These are phyloP conservation scores for Glandiceps talaboti DNA, from an alignment of 53 echinoderm and acorn worm species.

Conservation along the genomic window DNA sequence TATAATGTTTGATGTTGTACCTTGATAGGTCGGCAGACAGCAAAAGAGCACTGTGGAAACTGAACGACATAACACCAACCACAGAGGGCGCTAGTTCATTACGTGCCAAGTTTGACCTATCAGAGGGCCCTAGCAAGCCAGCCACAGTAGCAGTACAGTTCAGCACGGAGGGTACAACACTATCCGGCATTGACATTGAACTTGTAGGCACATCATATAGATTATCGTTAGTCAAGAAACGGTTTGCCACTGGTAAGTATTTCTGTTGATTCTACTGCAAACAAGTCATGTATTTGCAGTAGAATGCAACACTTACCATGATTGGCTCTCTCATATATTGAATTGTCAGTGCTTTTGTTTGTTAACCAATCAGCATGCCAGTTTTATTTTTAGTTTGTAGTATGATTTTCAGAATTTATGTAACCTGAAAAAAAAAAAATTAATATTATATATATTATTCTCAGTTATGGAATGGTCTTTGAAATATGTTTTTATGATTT, in stretches of 20 bases:
- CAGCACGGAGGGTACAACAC: slow-evolving; percentile 70
- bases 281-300: too few species aligned
- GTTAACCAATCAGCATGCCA: too few species aligned
- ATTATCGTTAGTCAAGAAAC: slow-evolving; percentile 92
- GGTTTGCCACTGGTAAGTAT: slow-evolving; percentile 78
- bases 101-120: slow-evolving; percentile 86
- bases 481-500: too few species aligned
- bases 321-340: too few species aligned
- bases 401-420: too few species aligned
- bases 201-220: slow-evolving; percentile 78
- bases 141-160: slow-evolving; percentile 92
- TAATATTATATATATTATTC: too few species aligned
- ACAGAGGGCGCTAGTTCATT: slow-evolving; percentile 58
- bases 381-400: too few species aligned
- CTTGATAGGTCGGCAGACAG: slow-evolving; percentile 82
- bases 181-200: slow-evolving; percentile 84
- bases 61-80: slow-evolving; percentile 51
- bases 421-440: too few species aligned
- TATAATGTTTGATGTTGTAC: too few species aligned
- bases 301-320: too few species aligned
- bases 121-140: slow-evolving; percentile 90
- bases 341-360: too few species aligned
- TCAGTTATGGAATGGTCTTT: too few species aligned
- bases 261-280: not conserved
- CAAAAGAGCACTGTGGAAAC: slow-evolving; percentile 92